Evolutionary conservation across 2,797 vertebrate species (phyloP), one percentile per base, ranked within the genome.

Genomic region (Nothura maculosa): DNA sequence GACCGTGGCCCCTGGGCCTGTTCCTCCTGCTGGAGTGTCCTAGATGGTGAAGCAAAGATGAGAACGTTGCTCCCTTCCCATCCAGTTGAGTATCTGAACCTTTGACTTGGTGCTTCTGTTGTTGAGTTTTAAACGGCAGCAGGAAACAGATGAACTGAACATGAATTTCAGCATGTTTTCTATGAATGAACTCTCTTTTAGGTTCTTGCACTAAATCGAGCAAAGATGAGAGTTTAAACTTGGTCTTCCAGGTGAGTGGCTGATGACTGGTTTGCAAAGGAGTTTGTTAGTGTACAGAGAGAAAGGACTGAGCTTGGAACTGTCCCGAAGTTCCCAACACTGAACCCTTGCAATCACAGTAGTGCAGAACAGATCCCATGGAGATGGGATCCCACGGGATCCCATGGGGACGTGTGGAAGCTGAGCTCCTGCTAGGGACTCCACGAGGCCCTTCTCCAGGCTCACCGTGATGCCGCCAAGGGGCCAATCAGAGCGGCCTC

Each of bases 61-160:
- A 60, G 86, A 14, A 42, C 82, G 79, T 52, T 30, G n/a, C 28
- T 77, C 68, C 38, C 57, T 86, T 30, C 47, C 42, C 0, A 0
- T 42, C 34, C 66, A 52, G 55, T 52, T 28, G 22, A 42, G 42
- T 16, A 32, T 68, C 42, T 30, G 75, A 79, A 5, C 45, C 63
- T 55, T 24, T 0, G 0, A 62, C 34, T 6, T 50, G 11, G 0
- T 0, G 54, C 73, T 85, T 76, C 30, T 66, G 79, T 47, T 9
- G 15, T 6, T 30, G 6, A 36, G 67, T 73, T 63, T 66, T 42
- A 12, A 50, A 20, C 34, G 84, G 9, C 50, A 30, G 18, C 12
- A 64, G 63, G 34, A 73, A 81, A 45, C 10, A 50, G 34, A 27
- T 13, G 47, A 47, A 47, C 10, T 58, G 34, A 79, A 55, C 25